Evolutionary conservation across 2,797 vertebrate genomes (phyloP).

Genomic region (Mormyrops boulengeri): DNA sequence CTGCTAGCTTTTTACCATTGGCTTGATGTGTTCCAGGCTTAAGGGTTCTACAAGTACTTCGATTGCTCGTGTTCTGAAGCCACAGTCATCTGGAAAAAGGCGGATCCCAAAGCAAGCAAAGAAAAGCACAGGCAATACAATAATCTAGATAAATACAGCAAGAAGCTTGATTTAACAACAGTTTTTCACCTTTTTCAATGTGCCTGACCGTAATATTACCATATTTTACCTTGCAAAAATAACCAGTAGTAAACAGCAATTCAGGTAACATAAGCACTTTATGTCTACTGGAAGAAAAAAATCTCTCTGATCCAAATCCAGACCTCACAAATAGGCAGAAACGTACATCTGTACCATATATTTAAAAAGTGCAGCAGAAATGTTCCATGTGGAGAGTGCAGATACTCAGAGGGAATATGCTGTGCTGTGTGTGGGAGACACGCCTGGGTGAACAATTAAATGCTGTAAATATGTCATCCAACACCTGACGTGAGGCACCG

Average conservation of each 20-base stretch:
- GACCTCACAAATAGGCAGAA: background rate
- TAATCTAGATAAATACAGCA: background rate
- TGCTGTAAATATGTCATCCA: slow-evolving; percentile 11
- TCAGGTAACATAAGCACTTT: background rate
- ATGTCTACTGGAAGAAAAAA: slow-evolving; percentile 18
- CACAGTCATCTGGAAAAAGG: background rate
- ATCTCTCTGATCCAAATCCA: background rate
- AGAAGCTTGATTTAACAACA: background rate
- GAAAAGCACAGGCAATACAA: background rate
- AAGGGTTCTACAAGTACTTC: background rate
- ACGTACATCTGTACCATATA: background rate
- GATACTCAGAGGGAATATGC: background rate
- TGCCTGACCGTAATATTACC: slow-evolving; percentile 35
- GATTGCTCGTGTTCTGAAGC: background rate
- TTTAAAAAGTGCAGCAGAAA: background rate
- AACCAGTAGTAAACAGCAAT: slow-evolving; percentile 27
- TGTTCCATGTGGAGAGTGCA: background rate
- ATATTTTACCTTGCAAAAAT: slow-evolving; percentile 35
- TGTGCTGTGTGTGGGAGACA: background rate
- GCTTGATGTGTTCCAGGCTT: background rate
- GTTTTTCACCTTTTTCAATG: slow-evolving; percentile 19
- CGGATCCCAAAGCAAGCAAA: background rate
- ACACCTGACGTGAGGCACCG: background rate
- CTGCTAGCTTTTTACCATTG: background rate
- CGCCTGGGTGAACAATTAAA: background rate